These are phyloP conservation scores for Mormyrus iriodes DNA, from an alignment of 2,113 vertebrate species.

Conservation along the genomic window DNA sequence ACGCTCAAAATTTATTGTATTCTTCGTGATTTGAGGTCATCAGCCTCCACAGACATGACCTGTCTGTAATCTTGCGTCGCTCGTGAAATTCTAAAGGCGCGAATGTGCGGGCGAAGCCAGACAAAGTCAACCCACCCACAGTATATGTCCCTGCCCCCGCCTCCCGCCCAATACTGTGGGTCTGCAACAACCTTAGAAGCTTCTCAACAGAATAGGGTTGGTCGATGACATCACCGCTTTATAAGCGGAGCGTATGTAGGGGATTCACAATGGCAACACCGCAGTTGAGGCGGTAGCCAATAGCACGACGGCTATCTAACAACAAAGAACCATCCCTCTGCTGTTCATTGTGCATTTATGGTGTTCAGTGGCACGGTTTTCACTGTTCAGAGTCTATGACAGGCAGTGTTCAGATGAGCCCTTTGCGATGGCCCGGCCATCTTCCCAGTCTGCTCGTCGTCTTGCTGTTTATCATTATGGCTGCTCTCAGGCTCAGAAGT, in stretches of 20 bases:
- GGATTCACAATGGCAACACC: not conserved
- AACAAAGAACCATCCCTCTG: constrained; percentile 14
- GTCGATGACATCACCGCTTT: constrained; percentile 18
- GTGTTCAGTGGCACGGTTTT: not conserved
- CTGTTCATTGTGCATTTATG: constrained; percentile 5
- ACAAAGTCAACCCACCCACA: not conserved
- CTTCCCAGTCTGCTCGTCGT: not conserved
- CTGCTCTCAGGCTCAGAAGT: not conserved
- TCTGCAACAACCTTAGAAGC: not conserved
- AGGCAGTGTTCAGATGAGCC: constrained; percentile 6
- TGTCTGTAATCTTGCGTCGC: not conserved
- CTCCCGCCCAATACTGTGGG: not conserved
- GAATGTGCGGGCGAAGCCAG: not conserved
- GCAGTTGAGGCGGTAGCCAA: constrained; percentile 7
- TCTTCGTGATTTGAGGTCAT: not conserved
- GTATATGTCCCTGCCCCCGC: not conserved
- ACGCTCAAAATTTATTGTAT: not conserved
- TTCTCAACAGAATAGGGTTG: not conserved
- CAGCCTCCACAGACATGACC: not conserved
- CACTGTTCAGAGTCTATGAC: not conserved
- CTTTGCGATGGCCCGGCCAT: not conserved
- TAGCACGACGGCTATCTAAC: not conserved
- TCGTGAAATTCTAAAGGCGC: not conserved
- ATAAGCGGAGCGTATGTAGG: not conserved
- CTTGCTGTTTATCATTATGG: constrained; percentile 11